Evolutionary conservation across 2,113 vertebrate species (phyloP), one percentile per base, ranked within the genome.

Genomic region (Rhombomys opimus): DNA sequence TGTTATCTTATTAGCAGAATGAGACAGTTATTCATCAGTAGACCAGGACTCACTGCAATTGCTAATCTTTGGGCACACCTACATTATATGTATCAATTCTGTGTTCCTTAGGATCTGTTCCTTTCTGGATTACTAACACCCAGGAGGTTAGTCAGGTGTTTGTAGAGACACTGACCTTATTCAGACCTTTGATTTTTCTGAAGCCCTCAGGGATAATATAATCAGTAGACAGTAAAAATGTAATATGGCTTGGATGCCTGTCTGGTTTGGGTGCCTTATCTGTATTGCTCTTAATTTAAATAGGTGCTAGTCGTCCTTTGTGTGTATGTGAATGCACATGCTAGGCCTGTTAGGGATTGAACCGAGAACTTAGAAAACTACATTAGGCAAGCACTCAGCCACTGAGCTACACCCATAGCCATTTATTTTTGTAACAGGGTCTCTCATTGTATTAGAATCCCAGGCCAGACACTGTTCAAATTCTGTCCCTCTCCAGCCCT

Each of bases 71-170:
- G 65, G 75, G 41, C 32, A 90, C n/a, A 87, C 52, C 9, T 86
- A 78, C 61, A 68, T 85, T 59, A 73, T 27, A 35, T 32, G 23
- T 15, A 90, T 77, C 0, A 32, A 65, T 41, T 92, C 6, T 90
- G 35, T 50, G 61, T 76, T 77, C 72, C 59, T 78, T 84, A 61
- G 90, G 82, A 70, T 18, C 54, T 67, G 57, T 88, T 93, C 77
- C 91, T 54, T 91, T 91, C 72, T 38, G 38, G 63, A 90, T 85
- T 61, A 35, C 4, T 32, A 50, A 65, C 59, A 59, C 18, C 78
- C 30, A 65, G 72, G 41, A 92, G 70, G 59, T 91, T 93, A 35
- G 22, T 85, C 73, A 93, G 25, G 46, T 68, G 59, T 50, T 94
- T 81, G 32, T 54, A 88, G 13, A 82, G 76, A 65, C 38, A 54